Evolutionary conservation across 2,797 vertebrate species (phyloP).

Genomic region (Gallinago nigripennis): DNA sequence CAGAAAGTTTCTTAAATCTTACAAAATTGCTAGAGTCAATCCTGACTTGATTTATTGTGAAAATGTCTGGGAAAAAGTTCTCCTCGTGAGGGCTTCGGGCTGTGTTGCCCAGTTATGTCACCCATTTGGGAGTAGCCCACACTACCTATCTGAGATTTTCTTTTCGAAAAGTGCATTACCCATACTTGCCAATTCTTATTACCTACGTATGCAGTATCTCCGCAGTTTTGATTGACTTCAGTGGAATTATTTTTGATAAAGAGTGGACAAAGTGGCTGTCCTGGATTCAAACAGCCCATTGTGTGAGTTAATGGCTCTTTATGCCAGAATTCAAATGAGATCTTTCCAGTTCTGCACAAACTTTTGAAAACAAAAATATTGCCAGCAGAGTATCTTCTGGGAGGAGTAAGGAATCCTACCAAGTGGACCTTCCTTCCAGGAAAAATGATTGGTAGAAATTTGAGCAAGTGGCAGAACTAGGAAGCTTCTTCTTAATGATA

Average conservation of each 20-base stretch:
- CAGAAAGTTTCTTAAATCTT: not conserved
- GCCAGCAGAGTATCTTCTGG: not conserved
- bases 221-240: not conserved
- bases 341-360: not conserved
- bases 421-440: not conserved
- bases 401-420: not conserved
- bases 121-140: accelerated
- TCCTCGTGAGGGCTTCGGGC: not conserved
- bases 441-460: not conserved
- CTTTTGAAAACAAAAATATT: not conserved
- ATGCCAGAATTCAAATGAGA: not conserved
- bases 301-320: not conserved
- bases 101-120: not conserved
- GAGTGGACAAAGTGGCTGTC: not conserved
- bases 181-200: not conserved
- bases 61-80: not conserved
- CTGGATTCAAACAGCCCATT: not conserved
- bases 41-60: not conserved
- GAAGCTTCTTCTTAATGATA: not conserved
- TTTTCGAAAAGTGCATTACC: not conserved
- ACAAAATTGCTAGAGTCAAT: not conserved
- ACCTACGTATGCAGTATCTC: not conserved
- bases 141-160: not conserved
- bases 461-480: not conserved
- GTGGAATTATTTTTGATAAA: not conserved